phyloP scores from a whole-genome alignment of 2,797 vertebrate species.

The Poecilia picta region DNA sequence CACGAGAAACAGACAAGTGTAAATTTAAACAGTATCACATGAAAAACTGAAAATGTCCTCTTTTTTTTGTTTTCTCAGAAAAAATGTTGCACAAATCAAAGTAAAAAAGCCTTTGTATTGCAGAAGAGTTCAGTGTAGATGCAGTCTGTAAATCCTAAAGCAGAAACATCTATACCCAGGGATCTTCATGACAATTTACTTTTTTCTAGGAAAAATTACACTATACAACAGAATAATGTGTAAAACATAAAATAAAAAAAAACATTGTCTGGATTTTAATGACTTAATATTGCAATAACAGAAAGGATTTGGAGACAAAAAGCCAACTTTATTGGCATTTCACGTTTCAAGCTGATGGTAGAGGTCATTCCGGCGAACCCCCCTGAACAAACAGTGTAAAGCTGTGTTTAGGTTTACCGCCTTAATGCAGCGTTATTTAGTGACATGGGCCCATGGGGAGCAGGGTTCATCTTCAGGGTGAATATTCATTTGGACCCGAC shows the following conservation, averaged over 20 bases:
- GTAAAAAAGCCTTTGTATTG: neutral
- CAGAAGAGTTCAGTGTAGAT: neutral
- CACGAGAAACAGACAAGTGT: neutral
- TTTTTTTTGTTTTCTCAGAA: neutral
- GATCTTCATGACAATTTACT: neutral
- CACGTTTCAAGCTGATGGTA: slow-evolving; percentile 48
- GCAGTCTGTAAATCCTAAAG: neutral
- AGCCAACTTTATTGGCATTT: slow-evolving; percentile 68
- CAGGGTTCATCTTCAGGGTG: slow-evolving; percentile 79
- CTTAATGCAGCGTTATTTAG: slow-evolving; percentile 74
- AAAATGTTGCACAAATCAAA: neutral
- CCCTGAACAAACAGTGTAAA: slow-evolving; percentile 43
- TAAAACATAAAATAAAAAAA: too few species aligned
- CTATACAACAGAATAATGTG: neutral
- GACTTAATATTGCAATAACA: slow-evolving; percentile 63
- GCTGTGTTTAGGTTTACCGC: slow-evolving; percentile 61
- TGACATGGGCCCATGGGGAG: slow-evolving; percentile 69
- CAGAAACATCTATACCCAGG: neutral
- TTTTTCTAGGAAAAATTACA: neutral
- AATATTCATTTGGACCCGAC: slow-evolving; percentile 87
- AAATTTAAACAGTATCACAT: neutral
- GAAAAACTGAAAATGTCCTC: neutral
- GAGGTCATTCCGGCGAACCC: slow-evolving; percentile 78
- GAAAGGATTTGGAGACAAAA: slow-evolving; percentile 71
- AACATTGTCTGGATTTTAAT: slow-evolving; percentile 25